Evolutionary conservation across 2,113 vertebrate genomes (phyloP).

Genomic region (Nibea coibor): DNA sequence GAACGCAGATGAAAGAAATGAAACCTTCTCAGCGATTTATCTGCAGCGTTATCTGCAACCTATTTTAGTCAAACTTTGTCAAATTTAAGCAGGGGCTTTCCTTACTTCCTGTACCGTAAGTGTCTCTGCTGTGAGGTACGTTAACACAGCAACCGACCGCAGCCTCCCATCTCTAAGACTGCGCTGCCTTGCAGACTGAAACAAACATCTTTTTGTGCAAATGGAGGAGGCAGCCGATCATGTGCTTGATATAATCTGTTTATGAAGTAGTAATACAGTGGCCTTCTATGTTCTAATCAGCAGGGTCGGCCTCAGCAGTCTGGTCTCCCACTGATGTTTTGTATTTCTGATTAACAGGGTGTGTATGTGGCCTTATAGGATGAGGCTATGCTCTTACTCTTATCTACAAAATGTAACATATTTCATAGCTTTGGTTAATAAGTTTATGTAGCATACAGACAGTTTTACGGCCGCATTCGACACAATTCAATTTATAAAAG

Average conservation of each 20-base stretch:
- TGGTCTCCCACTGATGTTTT: conserved; percentile 39
- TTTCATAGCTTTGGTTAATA: not conserved
- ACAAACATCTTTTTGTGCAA: conserved; percentile 75
- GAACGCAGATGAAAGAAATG: not conserved
- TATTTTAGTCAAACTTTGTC: not conserved
- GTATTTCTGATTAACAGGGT: conserved; percentile 21
- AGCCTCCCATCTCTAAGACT: conserved; percentile 22
- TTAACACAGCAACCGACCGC: conserved; percentile 9
- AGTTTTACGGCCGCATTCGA: conserved; percentile 3
- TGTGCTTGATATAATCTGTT: conserved; percentile 78
- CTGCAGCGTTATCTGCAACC: not conserved
- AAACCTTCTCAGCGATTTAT: not conserved
- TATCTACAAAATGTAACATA: not conserved
- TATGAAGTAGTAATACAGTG: conserved; percentile 70
- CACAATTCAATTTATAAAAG: not conserved
- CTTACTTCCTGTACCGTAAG: conserved; percentile 27
- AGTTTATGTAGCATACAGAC: not conserved
- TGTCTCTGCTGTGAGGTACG: conserved; percentile 14
- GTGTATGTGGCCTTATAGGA: not conserved
- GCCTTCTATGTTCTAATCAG: conserved; percentile 66
- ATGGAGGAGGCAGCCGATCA: conserved; percentile 61
- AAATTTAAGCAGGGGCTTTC: conserved; percentile 53
- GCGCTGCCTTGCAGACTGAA: conserved; percentile 36
- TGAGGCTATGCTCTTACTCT: not conserved
- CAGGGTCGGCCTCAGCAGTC: conserved; percentile 34